Evolutionary conservation across 2,113 vertebrate genomes (phyloP).

Genomic region (Plectropomus leopardus): DNA sequence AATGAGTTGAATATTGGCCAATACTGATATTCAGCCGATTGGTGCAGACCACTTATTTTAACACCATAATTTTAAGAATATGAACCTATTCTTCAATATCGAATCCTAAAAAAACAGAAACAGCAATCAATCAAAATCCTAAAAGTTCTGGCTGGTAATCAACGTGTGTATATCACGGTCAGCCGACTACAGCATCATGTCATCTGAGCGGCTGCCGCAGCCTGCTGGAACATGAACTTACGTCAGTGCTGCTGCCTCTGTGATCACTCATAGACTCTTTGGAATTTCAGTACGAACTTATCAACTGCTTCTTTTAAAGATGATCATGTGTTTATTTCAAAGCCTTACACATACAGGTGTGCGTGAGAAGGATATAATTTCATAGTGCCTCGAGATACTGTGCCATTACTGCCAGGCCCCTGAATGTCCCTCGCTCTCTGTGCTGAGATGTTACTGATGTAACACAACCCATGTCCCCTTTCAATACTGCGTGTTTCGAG

Average conservation of each 20-base stretch:
- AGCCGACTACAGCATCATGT: not conserved
- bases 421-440: constrained; percentile 14
- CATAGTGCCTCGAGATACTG: constrained; percentile 17
- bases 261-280: constrained; percentile 31
- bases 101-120: not conserved
- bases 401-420: constrained; percentile 11
- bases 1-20: no score
- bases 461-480: constrained; percentile 49
- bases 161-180: not conserved
- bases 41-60: no score
- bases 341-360: constrained; percentile 45
- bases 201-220: constrained; percentile 20
- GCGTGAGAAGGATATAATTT: constrained; percentile 27
- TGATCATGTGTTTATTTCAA: constrained; percentile 67
- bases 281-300: constrained; percentile 35
- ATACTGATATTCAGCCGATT: no score
- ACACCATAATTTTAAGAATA: no score
- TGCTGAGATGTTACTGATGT: constrained; percentile 38
- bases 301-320: constrained; percentile 45
- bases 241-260: constrained; percentile 28
- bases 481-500: constrained; percentile 27
- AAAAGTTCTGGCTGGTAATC: not conserved
- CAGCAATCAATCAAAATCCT: not conserved
- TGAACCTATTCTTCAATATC: no score
- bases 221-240: constrained; percentile 11